These are phyloP conservation scores for Ciconia boyciana DNA, from an alignment of 2,113 vertebrate species.

Conservation along the genomic window DNA sequence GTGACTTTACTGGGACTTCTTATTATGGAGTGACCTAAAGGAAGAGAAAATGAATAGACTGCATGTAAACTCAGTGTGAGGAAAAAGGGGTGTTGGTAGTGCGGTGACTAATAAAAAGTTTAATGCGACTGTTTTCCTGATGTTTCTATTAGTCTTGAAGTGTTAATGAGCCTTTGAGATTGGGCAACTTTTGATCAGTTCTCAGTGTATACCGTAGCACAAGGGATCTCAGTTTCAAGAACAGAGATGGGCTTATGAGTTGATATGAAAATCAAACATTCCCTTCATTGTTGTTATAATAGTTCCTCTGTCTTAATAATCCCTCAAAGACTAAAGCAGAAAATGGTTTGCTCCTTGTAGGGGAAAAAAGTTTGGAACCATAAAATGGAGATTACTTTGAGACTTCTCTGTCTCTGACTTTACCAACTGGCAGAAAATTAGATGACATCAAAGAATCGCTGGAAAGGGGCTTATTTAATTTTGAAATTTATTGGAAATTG, in stretches of 20 bases:
- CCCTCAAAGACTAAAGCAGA: not conserved
- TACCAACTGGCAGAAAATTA: slow-evolving; percentile 8
- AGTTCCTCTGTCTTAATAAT: slow-evolving; percentile 15
- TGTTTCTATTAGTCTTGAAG: not conserved
- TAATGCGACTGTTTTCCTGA: not conserved
- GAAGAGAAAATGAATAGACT: not conserved
- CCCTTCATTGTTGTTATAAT: not conserved
- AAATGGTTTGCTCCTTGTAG: not conserved
- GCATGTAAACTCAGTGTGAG: not conserved
- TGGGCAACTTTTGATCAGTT: not conserved
- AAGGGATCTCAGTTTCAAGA: not conserved
- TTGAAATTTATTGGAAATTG: not conserved
- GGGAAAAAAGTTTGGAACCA: not conserved
- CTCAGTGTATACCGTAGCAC: not conserved
- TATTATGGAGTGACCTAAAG: not conserved
- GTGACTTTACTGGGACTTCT: not conserved
- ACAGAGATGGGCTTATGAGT: not conserved
- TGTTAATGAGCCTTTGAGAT: not conserved
- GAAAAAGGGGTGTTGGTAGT: not conserved
- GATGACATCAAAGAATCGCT: slow-evolving; percentile 3
- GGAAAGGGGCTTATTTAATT: slow-evolving; percentile 1
- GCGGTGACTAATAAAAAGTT: not conserved
- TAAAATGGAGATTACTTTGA: slow-evolving; percentile 31
- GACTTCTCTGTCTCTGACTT: not conserved
- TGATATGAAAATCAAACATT: slow-evolving; percentile 13